Evolutionary conservation across 2,888 invertebrate species (phyloP), one percentile per base, ranked within the genome.

Genomic region (Athalia cordata): DNA sequence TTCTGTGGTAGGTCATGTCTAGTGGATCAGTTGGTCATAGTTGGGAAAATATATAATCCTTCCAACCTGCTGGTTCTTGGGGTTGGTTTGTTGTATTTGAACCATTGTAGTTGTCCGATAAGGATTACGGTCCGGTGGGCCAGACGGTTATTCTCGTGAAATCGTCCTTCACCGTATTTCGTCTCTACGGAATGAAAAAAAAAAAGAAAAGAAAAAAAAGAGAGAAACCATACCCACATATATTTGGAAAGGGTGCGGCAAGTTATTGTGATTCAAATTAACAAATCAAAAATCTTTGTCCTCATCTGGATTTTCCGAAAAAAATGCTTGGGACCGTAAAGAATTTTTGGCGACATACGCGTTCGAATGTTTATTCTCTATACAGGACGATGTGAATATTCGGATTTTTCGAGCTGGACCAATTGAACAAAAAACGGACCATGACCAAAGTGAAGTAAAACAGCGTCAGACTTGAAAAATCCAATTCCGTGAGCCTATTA

Each of bases 1-100:
- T 47, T 47, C 59, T 72, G 59, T 8, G 72, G 72, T 72, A 72
- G 70, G 70, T 70, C 68, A 70, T 43, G 57, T 57, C 68, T 55
- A 57, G 70, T 45, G 52, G 70, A 72, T 59, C 70, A 72, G n/a
- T 13, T 13, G 70, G 70, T 72, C 72, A 59, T 13, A 45, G 13
- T 59, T 15, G 47, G 1, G 9, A 72, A 47, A 43, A 2, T 29
- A 29, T 29, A 29, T 29, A 45, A 59, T 5, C 13, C 47, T 2
- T 47, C 7, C 4, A 45, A 5, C n/a, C 55, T 9, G 29, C 29
- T 29, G 29, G 29, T 29, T 55, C 9, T 55, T 55, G 55, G 4
- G 55, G n/a, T 55, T 9, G 7, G 55, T 55, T 7, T n/a, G 47
- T 72, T 57, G 43, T n/a, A 47, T 59, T 59, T 29, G 9, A 29